Evolutionary conservation across 2,797 vertebrate species (phyloP), one percentile per base, ranked within the genome.

Genomic region (Arnoldichthys spilopterus): DNA sequence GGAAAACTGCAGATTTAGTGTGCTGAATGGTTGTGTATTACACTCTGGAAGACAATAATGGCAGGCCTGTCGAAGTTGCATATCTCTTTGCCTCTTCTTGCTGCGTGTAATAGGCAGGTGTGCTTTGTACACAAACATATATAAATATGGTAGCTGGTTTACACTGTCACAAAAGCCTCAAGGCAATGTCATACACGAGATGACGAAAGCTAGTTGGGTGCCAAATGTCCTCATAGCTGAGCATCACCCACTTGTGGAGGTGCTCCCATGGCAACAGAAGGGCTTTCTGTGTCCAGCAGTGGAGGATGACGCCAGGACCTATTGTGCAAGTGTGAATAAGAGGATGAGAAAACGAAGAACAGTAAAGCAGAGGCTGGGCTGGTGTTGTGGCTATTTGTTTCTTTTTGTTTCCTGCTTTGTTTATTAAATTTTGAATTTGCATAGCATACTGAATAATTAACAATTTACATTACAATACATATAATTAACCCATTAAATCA

Each of bases 121-220:
- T 61, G 22, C n/a, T 22, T 18, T 16, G 16, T 4, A 16, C 11
- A 61, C 43, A 69, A 30, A 22, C 22, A 11, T 62, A 0, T 40
- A 20, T 49, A n/a, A 68, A 53, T 28, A 22, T 26, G 30, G 34
- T 18, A 22, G 20, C 20, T 1, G 26, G 28, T 68, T 30, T 30
- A 22, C 22, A 15, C 28, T 7, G 16, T 13, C 37, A 43, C 40
- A 30, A 62, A 74, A 43, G 78, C 45, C 40, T 24, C 11, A n/a
- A 80, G 22, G 67, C 51, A 37, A 64, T 69, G 78, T 80, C 72
- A 74, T 28, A 45, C 45, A 18, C 20, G 20, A 32, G 22, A 69
- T 64, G 22, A 53, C 62, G 47, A 47, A 7, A 43, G 47, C 16
- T 66, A 49, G 66, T 64, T 99, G 74, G 96, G 96, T 97, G 89